Percentiles rank a stretch among this genome's conserved stretches.
Conservation (phyloP, 2,113 vertebrate species). For the Laterallus jamaicensis region DNA sequence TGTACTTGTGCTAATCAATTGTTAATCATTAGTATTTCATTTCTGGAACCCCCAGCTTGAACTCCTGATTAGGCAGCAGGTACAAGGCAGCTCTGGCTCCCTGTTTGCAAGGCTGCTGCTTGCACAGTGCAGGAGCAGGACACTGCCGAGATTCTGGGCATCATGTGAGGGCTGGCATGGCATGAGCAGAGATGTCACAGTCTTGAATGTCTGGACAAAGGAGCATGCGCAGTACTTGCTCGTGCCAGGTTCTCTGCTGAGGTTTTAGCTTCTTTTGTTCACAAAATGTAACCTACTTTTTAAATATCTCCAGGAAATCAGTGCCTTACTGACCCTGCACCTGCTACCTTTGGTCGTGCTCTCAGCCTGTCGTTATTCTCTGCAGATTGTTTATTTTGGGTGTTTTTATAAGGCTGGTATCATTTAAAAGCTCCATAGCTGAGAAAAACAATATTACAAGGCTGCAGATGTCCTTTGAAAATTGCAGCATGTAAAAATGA, state of each 20-base stretch:
- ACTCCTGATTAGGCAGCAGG: neutral
- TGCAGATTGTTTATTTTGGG: neutral
- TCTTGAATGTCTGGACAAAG: neutral
- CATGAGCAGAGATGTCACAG: neutral
- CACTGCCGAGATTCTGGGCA: neutral
- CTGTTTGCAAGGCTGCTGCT: fast-evolving
- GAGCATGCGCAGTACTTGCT: fast-evolving
- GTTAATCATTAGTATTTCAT: constrained; percentile 13
- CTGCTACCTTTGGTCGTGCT: neutral
- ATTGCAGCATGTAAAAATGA: neutral
- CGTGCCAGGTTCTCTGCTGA: neutral
- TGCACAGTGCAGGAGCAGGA: neutral
- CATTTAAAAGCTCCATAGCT: neutral
- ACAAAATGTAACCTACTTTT: neutral
- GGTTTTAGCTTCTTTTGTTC: neutral
- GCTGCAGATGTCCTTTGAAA: constrained; percentile 25
- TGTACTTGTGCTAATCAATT: constrained; percentile 27
- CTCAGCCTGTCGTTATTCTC: neutral
- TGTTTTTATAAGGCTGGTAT: neutral
- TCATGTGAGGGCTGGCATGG: neutral
- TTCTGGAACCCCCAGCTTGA: neutral
- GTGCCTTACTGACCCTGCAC: fast-evolving
- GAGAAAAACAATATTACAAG: neutral
- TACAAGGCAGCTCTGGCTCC: neutral
- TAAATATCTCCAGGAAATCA: neutral